Percentiles rank a stretch among this genome's conserved stretches.
phyloP scores from a whole-genome alignment of 2,888 invertebrate species.

The Odontocerum albicorne region DNA sequence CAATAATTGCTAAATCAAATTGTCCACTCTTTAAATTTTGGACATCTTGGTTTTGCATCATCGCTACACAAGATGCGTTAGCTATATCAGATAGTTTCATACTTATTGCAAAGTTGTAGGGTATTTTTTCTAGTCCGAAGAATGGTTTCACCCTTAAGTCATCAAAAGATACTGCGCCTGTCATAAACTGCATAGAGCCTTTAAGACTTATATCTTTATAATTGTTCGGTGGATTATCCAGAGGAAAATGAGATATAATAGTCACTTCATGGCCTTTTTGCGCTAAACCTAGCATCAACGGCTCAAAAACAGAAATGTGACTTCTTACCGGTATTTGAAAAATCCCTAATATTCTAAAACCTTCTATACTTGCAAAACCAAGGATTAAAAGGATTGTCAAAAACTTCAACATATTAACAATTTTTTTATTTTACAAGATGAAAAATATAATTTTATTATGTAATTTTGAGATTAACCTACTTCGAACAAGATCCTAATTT shows the following conservation, averaged over 20 bases:
- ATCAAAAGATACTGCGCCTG: slow-evolving; percentile 8
- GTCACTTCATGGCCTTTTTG: slow-evolving; percentile 67
- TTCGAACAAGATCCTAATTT: no score
- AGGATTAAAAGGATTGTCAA: no score
- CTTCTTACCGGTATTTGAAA: slow-evolving; percentile 70
- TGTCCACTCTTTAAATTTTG: slow-evolving; percentile 27
- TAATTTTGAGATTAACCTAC: no score
- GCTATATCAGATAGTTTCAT: background rate
- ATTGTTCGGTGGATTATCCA: slow-evolving; percentile 50
- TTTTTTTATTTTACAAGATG: no score
- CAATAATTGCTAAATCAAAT: slow-evolving; percentile 53
- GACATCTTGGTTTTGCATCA: slow-evolving; percentile 25
- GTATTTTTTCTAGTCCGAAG: slow-evolving; percentile 1
- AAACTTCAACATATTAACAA: no score
- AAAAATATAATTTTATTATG: no score
- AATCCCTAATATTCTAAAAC: slow-evolving; percentile 58
- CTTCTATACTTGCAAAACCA: no score
- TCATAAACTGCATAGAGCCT: slow-evolving; percentile 36
- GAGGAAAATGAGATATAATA: slow-evolving; percentile 64
- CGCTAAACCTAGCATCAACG: slow-evolving; percentile 60
- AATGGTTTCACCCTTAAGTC: background rate
- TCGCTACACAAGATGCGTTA: slow-evolving; percentile 7
- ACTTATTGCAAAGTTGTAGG: slow-evolving; percentile 2
- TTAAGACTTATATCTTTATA: slow-evolving; percentile 62
- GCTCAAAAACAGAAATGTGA: slow-evolving; percentile 66